Base-by-base conservation (phyloP, 2,888 invertebrate species). In the Eurois occulta region DNA sequence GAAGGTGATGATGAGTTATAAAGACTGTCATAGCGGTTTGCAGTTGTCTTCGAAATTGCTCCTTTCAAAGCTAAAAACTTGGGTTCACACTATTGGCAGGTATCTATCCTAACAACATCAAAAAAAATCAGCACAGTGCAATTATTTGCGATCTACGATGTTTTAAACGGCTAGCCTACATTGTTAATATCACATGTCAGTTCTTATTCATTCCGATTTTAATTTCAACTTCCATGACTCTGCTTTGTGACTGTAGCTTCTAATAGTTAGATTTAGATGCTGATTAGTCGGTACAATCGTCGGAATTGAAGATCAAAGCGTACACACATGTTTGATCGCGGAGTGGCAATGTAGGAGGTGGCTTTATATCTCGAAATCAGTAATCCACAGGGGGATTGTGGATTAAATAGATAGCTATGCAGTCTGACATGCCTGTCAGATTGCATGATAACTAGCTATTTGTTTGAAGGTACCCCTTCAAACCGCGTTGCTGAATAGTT, bases 311-410 rank as follows among this genome's bases (percentile, higher is more conserved):
- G 3, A 43, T 73, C n/a, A 74, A 32, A n/a, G 24, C n/a, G 35
- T 35, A 16, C 65, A 18, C 21, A 32, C 28, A 21, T 32, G 24
- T 1, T 35, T 43, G n/a, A 74, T n/a, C 13, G n/a, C 43, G 21
- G 43, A 43, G 35, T 74, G 35, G 43, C 75, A 58, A 75, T 58
- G 16, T 21, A 21, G 58, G n/a, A 16, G 21, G 35, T 43, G 74
- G 32, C 32, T 74, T 16, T 32, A 18, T 58, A 28, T 35, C 43
- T 58, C 58, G 4, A 55, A 74, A 41, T 55, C 10, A 52, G 28
- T n/a, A 73, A 74, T 58, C 21, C 75, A 32, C 28, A 32, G 21
- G 35, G 24, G 41, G 11, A 18, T 75, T 60, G 21, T 7, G 18
- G 24, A 1, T 28, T 28, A 24, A 18, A 46, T 21, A 35, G 10